Percentiles rank a stretch among this genome's conserved stretches.
Conservation (phyloP, 2,888 invertebrate species). For the Synanthedon vespiformis region DNA sequence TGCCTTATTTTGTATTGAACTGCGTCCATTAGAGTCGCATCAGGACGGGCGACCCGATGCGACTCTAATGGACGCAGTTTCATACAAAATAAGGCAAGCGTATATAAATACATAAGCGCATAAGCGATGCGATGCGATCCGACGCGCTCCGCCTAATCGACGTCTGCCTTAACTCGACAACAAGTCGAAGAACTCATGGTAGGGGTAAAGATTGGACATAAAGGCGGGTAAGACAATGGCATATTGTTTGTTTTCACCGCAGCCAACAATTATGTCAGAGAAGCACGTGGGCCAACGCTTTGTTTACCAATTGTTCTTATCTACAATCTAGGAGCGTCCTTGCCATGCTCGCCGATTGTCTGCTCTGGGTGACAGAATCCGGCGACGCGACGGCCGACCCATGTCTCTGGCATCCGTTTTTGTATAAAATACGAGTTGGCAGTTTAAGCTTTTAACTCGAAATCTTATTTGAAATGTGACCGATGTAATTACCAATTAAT, state of each 20-base stretch:
- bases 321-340: slow-evolving; percentile 49
- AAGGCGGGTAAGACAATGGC: slow-evolving; percentile 32
- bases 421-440: neutral
- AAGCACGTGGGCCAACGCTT: slow-evolving; percentile 35
- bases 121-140: too few relatives aligned
- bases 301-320: slow-evolving; percentile 60
- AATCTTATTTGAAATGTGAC: too few relatives aligned
- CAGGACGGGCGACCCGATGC: too few relatives aligned
- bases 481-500: too few relatives aligned
- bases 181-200: slow-evolving; percentile 14
- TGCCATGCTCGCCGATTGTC: slow-evolving; percentile 12
- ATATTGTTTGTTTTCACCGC: slow-evolving; percentile 50
- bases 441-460: too few relatives aligned
- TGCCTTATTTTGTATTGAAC: too few relatives aligned
- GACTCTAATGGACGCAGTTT: too few relatives aligned
- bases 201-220: slow-evolving; percentile 8
- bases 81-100: too few relatives aligned
- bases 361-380: slow-evolving; percentile 10
- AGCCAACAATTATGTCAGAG: slow-evolving; percentile 34
- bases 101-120: too few relatives aligned
- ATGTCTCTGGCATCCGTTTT: neutral
- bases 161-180: too few relatives aligned
- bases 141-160: too few relatives aligned
- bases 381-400: slow-evolving; percentile 11
- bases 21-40: too few relatives aligned